Percentiles rank a stretch among this genome's conserved stretches.
phyloP scores from a whole-genome alignment of 1,140 invertebrate species.

The Paraescarpia echinospica region DNA sequence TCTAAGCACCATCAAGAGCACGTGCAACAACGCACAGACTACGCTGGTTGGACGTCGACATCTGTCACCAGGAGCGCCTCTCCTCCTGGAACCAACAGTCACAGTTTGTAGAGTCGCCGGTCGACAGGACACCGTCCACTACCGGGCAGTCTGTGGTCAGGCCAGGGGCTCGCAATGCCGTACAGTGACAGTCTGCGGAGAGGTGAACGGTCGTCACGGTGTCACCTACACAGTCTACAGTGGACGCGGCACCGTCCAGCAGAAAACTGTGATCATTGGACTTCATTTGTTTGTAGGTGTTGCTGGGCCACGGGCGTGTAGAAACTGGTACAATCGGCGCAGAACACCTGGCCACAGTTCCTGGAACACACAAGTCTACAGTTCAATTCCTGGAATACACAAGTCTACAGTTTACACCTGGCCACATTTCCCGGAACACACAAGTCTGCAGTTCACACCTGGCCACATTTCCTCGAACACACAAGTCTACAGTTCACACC shows the following conservation, averaged over 20 bases:
- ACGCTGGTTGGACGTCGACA: neutral
- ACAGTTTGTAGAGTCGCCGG: neutral
- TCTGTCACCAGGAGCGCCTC: neutral
- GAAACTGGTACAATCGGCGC: constrained; percentile 80
- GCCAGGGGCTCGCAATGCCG: neutral
- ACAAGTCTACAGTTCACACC: no score
- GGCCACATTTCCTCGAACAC: neutral
- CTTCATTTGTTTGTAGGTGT: constrained; percentile 58
- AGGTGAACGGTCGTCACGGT: neutral
- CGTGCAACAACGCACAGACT: neutral
- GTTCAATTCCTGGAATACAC: neutral
- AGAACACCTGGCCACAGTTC: constrained; percentile 84
- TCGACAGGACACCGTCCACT: no score
- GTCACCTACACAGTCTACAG: neutral
- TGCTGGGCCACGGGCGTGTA: constrained; percentile 77
- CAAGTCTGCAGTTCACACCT: neutral
- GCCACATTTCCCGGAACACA: neutral
- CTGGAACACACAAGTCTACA: constrained; percentile 60
- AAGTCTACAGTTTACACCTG: neutral
- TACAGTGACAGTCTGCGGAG: neutral
- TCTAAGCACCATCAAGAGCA: neutral
- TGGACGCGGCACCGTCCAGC: neutral
- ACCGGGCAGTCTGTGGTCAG: no score
- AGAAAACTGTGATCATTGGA: neutral
- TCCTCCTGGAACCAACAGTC: neutral